phyloP scores from a whole-genome alignment of 2,888 invertebrate species.

The Microplitis manilae region DNA sequence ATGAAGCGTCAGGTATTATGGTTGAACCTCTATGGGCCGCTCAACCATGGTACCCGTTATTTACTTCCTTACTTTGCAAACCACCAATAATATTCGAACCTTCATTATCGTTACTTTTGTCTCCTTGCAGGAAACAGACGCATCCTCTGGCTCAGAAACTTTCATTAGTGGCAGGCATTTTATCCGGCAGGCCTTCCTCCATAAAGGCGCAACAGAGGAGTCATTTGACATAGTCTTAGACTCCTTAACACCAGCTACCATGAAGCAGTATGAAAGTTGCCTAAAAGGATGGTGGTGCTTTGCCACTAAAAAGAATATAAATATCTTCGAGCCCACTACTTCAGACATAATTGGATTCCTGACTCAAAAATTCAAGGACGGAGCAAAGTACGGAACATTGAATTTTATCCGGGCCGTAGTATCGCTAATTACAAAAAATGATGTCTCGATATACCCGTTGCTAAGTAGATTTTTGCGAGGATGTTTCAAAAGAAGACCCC shows the following conservation, averaged over 20 bases:
- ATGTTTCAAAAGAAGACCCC: conserved; percentile 48
- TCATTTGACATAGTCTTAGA: conserved; percentile 42
- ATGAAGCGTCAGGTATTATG: conserved; percentile 54
- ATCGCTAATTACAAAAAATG: conserved; percentile 47
- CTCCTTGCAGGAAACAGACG: conserved; percentile 18
- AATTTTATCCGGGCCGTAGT: conserved; percentile 54
- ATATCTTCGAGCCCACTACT: background rate
- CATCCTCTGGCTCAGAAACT: conserved; percentile 28
- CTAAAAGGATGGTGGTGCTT: conserved; percentile 50
- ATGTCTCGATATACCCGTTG: conserved; percentile 46
- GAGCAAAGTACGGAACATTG: conserved; percentile 50
- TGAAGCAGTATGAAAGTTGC: conserved; percentile 48
- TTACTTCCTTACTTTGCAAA: background rate
- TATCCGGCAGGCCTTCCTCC: conserved; percentile 29
- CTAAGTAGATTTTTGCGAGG: conserved; percentile 54
- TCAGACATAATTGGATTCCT: conserved; percentile 28
- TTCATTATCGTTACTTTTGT: background rate
- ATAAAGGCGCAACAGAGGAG: conserved; percentile 22
- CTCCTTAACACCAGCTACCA: conserved; percentile 46
- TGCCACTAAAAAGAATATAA: conserved; percentile 34
- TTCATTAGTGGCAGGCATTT: conserved; percentile 23
- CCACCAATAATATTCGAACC: conserved; percentile 13
- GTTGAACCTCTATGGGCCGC: conserved; percentile 55
- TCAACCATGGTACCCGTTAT: conserved; percentile 47
- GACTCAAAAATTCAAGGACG: conserved; percentile 20